phyloP scores from a whole-genome alignment of 1,140 invertebrate species.

The Psix sp. region DNA sequence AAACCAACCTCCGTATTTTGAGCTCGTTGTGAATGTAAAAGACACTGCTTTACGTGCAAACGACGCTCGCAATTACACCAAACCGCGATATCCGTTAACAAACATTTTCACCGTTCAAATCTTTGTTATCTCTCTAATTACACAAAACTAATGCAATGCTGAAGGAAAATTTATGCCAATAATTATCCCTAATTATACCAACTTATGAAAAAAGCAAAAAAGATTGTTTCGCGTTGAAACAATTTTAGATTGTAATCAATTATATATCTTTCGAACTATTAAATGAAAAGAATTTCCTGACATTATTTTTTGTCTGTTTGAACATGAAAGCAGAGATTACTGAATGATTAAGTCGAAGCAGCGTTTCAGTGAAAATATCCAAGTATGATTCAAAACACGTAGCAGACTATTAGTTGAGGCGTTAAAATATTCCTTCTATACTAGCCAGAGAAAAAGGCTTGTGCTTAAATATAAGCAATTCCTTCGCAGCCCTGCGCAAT shows the following conservation, averaged over 20 bases:
- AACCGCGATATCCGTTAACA: conserved; percentile 20
- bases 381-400: too few species aligned
- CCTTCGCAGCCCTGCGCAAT: conserved; percentile 56
- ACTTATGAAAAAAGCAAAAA: too few species aligned
- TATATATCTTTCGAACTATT: too few species aligned
- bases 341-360: too few species aligned
- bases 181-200: background rate
- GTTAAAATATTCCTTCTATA: conserved; percentile 73
- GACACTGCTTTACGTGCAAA: conserved; percentile 31
- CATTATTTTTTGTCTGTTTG: too few species aligned
- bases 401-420: conserved; percentile 65
- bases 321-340: too few species aligned
- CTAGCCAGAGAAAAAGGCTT: conserved; percentile 65
- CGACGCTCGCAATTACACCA: conserved; percentile 29
- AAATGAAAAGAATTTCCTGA: too few species aligned
- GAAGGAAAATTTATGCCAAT: background rate
- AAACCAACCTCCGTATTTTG: conserved; percentile 48
- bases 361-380: too few species aligned
- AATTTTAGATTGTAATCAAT: too few species aligned
- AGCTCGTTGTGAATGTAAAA: conserved; percentile 37
- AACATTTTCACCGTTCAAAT: conserved; percentile 3
- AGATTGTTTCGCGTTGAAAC: too few species aligned
- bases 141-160: background rate
- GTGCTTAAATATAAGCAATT: conserved; percentile 66
- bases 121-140: background rate